Percentiles rank a stretch among this genome's conserved stretches.
These are phyloP conservation scores for Nothobranchius furzeri DNA, from an alignment of 2,113 vertebrate genomes.

Conservation along the genomic window DNA sequence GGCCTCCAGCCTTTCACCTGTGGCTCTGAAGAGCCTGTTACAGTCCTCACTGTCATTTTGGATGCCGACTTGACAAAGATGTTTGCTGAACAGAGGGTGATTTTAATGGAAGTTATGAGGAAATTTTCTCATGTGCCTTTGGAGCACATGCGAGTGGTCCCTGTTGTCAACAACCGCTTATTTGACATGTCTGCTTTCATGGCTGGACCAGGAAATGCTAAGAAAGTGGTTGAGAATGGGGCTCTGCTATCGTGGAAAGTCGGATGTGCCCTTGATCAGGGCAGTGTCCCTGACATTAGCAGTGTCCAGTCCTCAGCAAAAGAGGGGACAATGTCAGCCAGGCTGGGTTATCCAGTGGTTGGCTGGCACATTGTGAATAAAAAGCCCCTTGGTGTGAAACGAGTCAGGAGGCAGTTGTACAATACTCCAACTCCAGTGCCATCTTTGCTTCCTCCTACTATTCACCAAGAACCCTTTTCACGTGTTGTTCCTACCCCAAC, in stretches of 20 bases:
- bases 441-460: slow-evolving; percentile 86
- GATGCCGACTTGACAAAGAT: slow-evolving; percentile 97
- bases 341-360: slow-evolving; percentile 92
- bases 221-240: slow-evolving; percentile 96
- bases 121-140: slow-evolving; percentile 89
- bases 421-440: slow-evolving; percentile 93
- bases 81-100: slow-evolving; percentile 87
- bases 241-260: slow-evolving; percentile 94
- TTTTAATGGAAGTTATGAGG: slow-evolving; percentile 85
- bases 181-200: slow-evolving; percentile 99
- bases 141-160: slow-evolving; percentile 90
- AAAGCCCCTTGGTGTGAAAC: slow-evolving; percentile 88
- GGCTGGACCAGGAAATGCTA: slow-evolving; percentile 97
- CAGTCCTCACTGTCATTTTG: slow-evolving; percentile 93
- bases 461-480: slow-evolving; percentile 85
- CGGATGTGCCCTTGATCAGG: slow-evolving; percentile 91
- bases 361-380: slow-evolving; percentile 99
- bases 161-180: slow-evolving; percentile 95
- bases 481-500: slow-evolving; percentile 91
- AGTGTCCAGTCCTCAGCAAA: slow-evolving; percentile 90
- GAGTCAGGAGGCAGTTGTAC: slow-evolving; percentile 89
- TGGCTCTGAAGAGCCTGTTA: slow-evolving; percentile 85
- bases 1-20: slow-evolving; percentile 82
- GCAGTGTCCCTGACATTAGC: slow-evolving; percentile 89
- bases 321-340: slow-evolving; percentile 92